Evolutionary conservation across 2,797 vertebrate genomes (phyloP), one percentile per base, ranked within the genome.

Genomic region (Anisognathus igniventris): DNA sequence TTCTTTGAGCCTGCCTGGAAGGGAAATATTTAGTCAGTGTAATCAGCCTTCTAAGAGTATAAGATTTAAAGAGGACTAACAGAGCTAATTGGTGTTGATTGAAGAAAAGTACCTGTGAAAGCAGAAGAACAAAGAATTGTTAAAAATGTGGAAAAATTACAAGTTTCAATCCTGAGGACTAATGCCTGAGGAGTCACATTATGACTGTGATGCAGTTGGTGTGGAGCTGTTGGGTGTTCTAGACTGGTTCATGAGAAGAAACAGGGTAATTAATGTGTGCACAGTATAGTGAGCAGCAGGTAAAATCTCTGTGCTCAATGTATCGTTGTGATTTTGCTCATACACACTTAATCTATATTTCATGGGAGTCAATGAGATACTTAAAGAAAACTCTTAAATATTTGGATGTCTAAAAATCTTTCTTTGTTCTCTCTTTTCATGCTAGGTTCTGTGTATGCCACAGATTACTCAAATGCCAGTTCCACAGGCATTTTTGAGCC

Each of bases 401-500:
- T 45, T 88, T 68, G 35, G 11, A 28, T 93, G 57, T 75, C 57
- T 90, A 66, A 84, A 60, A 92, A 48, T 80, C 31, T 93, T 76
- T 14, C 15, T 95, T 87, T 74, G 8, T 79, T 97, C 9, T 76
- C 2, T 44, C 33, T 53, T 86, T 83, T 72, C 88, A 25, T 96
- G 96, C 37, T 88, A 99, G 99, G 99, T 90, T 93, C 92, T 30
- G 96, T 98, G 68, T 98, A 98, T 96, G 98, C 98, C 61, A 99
- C 99, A 33, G 99, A 99, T 96, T 99, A 98, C 96, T 99, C 99
- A 18, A 99, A 99, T 95, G 99, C 99, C 86, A 99, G 99, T 89
- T 20, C 98, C 53, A 99, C 99, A 7, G 99, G 98, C 19, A 68
- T 99, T 48, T 99, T 99, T 92, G 99, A 99, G 86, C 97, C 99